A percentile compares a stretch with the other conserved stretches of the same genome.
These are phyloP conservation scores for Trachurus trachurus DNA, from an alignment of 2,797 vertebrate species.

Conservation along the genomic window DNA sequence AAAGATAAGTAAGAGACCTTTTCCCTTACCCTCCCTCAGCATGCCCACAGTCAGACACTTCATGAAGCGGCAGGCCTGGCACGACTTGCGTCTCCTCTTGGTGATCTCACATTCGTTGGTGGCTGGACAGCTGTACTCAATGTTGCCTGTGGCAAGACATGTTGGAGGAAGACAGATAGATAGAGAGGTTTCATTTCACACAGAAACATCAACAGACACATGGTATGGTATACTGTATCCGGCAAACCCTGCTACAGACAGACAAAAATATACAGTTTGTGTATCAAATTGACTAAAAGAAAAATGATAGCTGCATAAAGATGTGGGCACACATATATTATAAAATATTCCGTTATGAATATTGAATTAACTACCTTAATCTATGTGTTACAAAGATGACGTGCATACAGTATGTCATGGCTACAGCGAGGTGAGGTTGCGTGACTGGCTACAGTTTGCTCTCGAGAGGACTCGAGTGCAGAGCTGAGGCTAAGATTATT, in stretches of 20 bases:
- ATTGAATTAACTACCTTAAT: neutral
- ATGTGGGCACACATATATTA: neutral
- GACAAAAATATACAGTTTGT: neutral
- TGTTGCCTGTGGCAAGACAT: constrained; percentile 91
- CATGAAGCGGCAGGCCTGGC: constrained; percentile 99
- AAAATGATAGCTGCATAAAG: neutral
- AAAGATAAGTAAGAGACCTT: constrained; percentile 79
- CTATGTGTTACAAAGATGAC: constrained; percentile 17
- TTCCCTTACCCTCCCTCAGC: constrained; percentile 98
- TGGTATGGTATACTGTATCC: neutral
- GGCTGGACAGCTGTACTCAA: constrained; percentile 99
- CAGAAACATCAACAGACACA: constrained; percentile 38
- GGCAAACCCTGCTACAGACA: neutral
- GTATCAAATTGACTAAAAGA: neutral
- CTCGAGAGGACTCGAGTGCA: constrained; percentile 22
- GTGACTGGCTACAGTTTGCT: constrained; percentile 46
- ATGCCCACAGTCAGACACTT: constrained; percentile 99
- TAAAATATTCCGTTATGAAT: neutral
- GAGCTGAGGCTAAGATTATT: constrained; percentile 51
- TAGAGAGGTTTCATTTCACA: constrained; percentile 72
- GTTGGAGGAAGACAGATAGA: constrained; percentile 68
- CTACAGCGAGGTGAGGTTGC: constrained; percentile 9
- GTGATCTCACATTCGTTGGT: constrained; percentile 99
- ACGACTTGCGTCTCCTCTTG: constrained; percentile 99
- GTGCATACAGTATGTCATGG: neutral